Evolutionary conservation across 2,888 invertebrate genomes (phyloP).

Genomic region (Xanthorhoe designata): DNA sequence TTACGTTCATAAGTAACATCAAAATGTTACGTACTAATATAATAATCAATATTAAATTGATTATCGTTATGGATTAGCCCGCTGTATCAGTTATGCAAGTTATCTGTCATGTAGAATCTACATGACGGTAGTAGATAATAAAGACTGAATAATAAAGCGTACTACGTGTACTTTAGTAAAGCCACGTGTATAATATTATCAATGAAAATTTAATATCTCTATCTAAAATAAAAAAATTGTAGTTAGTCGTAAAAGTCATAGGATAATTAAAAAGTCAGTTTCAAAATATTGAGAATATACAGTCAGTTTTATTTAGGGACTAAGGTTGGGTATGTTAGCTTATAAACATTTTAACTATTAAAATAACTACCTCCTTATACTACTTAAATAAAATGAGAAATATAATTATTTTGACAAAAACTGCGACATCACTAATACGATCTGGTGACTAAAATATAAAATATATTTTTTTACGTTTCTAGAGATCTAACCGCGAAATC

Average conservation of each 20-base stretch:
- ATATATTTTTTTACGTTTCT: not conserved
- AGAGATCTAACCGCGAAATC: not conserved
- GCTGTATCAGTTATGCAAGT: not conserved
- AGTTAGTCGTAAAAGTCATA: too few species aligned
- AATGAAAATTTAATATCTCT: not conserved
- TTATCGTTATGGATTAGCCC: not conserved
- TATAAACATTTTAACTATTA: too few species aligned
- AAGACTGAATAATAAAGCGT: not conserved
- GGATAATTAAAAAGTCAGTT: too few species aligned
- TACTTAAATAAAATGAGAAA: too few species aligned
- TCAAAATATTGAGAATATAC: too few species aligned
- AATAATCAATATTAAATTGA: not conserved
- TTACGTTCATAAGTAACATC: not conserved
- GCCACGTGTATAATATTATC: not conserved
- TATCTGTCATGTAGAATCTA: too few species aligned
- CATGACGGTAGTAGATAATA: constrained; percentile 2
- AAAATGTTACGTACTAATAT: not conserved
- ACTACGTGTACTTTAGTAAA: not conserved
- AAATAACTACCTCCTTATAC: too few species aligned
- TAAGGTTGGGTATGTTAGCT: too few species aligned
- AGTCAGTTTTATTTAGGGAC: too few species aligned
- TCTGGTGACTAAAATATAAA: too few species aligned
- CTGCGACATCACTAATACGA: too few species aligned
- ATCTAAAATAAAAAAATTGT: not conserved
- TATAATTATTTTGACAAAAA: too few species aligned